Evolutionary conservation across 2,888 invertebrate genomes (phyloP), one percentile per base, ranked within the genome.

Genomic region (Capitulum mitella): DNA sequence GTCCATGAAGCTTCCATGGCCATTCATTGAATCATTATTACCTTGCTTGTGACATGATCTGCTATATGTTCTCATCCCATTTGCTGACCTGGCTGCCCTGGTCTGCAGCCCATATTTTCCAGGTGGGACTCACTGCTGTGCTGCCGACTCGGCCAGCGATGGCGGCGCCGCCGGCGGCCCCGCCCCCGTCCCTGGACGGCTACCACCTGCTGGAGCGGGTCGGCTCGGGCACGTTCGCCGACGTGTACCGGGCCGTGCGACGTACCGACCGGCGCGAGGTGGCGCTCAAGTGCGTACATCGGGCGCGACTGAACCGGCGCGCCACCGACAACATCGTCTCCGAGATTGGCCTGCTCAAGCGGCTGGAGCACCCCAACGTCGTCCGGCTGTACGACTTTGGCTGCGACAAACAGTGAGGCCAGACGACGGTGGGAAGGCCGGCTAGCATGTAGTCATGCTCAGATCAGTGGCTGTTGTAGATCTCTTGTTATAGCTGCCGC

Each of bases 231-330:
- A 93, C 92, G 82, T 95, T 93, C 86, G 92, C 94, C 0, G 91
- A 91, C 0, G 95, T 95, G 0, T 94, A 92, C 85, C 93, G 93
- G 86, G 94, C 93, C 0, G 89, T 89, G 82, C 91, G 91, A 89
- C 87, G 89, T 80, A 89, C 89, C 58, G 88, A 88, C 1, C 87
- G 89, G 54, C 89, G 91, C 78, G 89, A 89, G 76, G 92, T 93
- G 77, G 95, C 95, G 0, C 89, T 95, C 77, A 95, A 95, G 87
- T 93, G 93, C 84, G 91, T 95, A 76, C 89, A 91, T 84, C 92
- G 92, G 85, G 88, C 89, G 1, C 89, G 90, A 10, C 87, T 94
- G 70, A 92, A 91, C 0, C 90, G 90, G 79, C 87, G 90, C 0
- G 92, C 93, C 0, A 89, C 91, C 14, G 93, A 94, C 84, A 93